phyloP scores from a whole-genome alignment of 1,140 invertebrate species.

The Zaprionus gabonicus region DNA sequence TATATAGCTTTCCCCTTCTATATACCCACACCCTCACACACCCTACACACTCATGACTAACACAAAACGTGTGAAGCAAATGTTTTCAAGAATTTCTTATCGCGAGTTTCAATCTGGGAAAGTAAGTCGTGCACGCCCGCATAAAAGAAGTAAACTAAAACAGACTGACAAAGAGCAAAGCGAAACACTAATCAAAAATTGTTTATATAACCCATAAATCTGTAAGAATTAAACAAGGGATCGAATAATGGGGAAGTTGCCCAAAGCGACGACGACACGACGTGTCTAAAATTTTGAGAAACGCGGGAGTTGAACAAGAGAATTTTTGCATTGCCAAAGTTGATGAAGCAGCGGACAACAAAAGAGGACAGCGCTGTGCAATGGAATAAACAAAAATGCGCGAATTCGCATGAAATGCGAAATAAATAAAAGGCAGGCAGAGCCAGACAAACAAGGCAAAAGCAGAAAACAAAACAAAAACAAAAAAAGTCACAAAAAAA shows the following conservation, averaged over 20 bases:
- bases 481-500: conserved; percentile 30
- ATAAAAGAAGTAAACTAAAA: conserved; percentile 40
- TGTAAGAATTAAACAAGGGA: conserved; percentile 58
- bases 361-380: conserved; percentile 17
- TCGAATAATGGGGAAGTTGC: conserved; percentile 56
- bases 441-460: conserved; percentile 20
- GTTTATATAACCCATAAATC: conserved; percentile 81
- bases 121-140: conserved; percentile 44
- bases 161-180: conserved; percentile 37
- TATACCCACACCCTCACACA: conserved; percentile 2
- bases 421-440: conserved; percentile 60
- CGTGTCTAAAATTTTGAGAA: conserved; percentile 75
- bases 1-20: not conserved
- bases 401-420: conserved; percentile 63
- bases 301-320: conserved; percentile 10
- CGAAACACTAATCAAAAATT: conserved; percentile 67
- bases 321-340: conserved; percentile 63
- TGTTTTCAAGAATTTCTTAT: conserved; percentile 30
- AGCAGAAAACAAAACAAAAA: conserved; percentile 24
- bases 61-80: not conserved
- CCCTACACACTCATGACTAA: conserved; percentile 1
- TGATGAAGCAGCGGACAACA: conserved; percentile 40
- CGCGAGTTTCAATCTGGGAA: conserved; percentile 21
- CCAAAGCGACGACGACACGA: conserved; percentile 16
- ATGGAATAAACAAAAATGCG: conserved; percentile 71